These are phyloP conservation scores for Microctonus brassicae DNA, from an alignment of 2,888 invertebrate genomes.

Conservation along the genomic window DNA sequence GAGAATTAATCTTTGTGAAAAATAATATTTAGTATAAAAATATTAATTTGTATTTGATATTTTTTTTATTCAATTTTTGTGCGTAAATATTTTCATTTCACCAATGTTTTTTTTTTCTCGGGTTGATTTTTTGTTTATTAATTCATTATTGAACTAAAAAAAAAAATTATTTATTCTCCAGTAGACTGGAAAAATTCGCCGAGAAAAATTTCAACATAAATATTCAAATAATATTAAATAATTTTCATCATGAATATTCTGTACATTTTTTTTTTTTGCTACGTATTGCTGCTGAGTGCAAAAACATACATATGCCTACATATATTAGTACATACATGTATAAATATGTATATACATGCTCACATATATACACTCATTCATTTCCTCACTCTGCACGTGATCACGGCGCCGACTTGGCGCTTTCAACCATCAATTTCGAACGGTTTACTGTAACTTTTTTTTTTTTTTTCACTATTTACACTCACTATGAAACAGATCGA, in stretches of 20 bases:
- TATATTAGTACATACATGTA: no score
- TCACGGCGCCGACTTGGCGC: constrained; percentile 35
- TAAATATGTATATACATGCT: no score
- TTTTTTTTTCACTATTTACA: background rate
- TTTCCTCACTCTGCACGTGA: constrained; percentile 36
- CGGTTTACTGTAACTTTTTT: background rate
- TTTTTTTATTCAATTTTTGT: no score
- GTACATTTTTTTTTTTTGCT: background rate
- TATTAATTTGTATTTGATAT: no score
- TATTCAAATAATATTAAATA: constrained; percentile 5
- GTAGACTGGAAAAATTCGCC: background rate
- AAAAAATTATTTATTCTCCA: background rate
- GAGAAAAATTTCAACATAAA: background rate
- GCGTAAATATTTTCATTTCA: no score
- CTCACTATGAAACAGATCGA: background rate
- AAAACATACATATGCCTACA: no score
- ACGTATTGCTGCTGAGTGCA: background rate
- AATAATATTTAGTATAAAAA: no score
- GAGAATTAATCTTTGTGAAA: no score
- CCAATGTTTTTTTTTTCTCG: no score
- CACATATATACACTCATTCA: constrained; percentile 24
- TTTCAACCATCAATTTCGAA: constrained; percentile 35
- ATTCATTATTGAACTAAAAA: background rate
- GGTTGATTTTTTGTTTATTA: no score
- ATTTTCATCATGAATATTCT: background rate